A percentile compares a stretch with the other conserved stretches of the same genome.
These are phyloP conservation scores for Toxotes jaculatrix DNA, from an alignment of 2,113 vertebrate species.

Conservation along the genomic window DNA sequence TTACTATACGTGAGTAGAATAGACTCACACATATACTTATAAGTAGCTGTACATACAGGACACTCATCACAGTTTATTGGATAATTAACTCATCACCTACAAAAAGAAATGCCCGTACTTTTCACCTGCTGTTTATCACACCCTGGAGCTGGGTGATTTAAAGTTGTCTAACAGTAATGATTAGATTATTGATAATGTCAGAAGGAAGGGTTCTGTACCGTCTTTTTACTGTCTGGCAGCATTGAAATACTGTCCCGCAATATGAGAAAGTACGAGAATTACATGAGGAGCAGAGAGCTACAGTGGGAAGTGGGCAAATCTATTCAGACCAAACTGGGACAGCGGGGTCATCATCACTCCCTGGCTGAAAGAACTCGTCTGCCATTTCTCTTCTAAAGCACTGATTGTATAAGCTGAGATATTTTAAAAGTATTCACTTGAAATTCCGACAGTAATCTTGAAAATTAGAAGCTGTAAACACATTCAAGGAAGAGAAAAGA, in stretches of 20 bases:
- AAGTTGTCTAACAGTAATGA: not conserved
- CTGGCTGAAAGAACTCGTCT: not conserved
- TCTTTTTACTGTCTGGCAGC: not conserved
- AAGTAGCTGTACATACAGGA: not conserved
- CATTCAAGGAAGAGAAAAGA: not conserved
- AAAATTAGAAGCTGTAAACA: not conserved
- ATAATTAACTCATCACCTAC: not conserved
- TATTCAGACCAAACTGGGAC: not conserved
- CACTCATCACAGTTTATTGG: not conserved
- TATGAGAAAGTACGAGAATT: not conserved
- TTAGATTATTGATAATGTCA: not conserved
- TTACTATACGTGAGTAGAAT: not conserved
- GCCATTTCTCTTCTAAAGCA: not conserved
- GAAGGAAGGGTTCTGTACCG: not conserved
- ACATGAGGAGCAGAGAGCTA: not conserved
- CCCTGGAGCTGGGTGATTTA: not conserved
- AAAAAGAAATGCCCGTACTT: not conserved
- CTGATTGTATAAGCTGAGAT: not conserved
- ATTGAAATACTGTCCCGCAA: not conserved
- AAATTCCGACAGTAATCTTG: conserved; percentile 1
- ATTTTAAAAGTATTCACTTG: not conserved
- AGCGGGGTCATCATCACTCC: not conserved
- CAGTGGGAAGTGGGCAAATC: not conserved
- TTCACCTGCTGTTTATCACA: not conserved
- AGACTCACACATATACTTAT: not conserved